Conservation (phyloP, 2,888 invertebrate genomes). For the Chymomyza caudatula region DNA sequence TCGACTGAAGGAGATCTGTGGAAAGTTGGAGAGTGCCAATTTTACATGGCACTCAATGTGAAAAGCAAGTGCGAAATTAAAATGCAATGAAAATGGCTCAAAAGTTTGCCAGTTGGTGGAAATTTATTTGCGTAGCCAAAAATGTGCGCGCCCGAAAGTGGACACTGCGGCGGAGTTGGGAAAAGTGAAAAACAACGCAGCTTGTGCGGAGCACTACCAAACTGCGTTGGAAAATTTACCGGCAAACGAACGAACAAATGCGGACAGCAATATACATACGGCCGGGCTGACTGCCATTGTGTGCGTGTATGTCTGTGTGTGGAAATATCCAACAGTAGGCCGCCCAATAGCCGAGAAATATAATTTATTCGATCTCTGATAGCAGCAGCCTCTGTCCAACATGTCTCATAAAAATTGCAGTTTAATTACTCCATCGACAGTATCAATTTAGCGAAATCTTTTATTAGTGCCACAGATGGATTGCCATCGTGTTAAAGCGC, state of each 20-base stretch:
- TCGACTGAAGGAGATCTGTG: neutral
- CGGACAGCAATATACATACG: slow-evolving; percentile 40
- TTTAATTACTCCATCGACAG: slow-evolving; percentile 79
- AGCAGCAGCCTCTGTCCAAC: slow-evolving; percentile 74
- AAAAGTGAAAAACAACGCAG: slow-evolving; percentile 1
- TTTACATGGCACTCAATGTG: no score
- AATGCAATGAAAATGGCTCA: slow-evolving; percentile 41
- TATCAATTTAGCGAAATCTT: slow-evolving; percentile 76
- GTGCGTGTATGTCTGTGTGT: slow-evolving; percentile 20
- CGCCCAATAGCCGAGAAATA: slow-evolving; percentile 52
- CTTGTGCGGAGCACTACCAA: slow-evolving; percentile 31
- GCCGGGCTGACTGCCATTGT: slow-evolving; percentile 5
- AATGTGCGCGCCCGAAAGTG: slow-evolving; percentile 6
- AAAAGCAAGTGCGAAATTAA: slow-evolving; percentile 45
- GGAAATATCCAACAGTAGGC: slow-evolving; percentile 15
- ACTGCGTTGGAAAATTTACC: slow-evolving; percentile 65
- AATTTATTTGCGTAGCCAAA: slow-evolving; percentile 47
- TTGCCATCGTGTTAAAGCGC: slow-evolving; percentile 72
- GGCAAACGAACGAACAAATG: slow-evolving; percentile 35
- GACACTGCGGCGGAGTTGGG: neutral
- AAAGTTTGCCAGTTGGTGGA: slow-evolving; percentile 28
- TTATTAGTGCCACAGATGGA: slow-evolving; percentile 74
- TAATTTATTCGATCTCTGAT: slow-evolving; percentile 78
- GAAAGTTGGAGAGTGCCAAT: slow-evolving; percentile 7
- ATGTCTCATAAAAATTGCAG: slow-evolving; percentile 78